Percentiles rank a stretch among this genome's conserved stretches.
Conservation (phyloP, 2,888 invertebrate species). For the Drosophila prostipennis region DNA sequence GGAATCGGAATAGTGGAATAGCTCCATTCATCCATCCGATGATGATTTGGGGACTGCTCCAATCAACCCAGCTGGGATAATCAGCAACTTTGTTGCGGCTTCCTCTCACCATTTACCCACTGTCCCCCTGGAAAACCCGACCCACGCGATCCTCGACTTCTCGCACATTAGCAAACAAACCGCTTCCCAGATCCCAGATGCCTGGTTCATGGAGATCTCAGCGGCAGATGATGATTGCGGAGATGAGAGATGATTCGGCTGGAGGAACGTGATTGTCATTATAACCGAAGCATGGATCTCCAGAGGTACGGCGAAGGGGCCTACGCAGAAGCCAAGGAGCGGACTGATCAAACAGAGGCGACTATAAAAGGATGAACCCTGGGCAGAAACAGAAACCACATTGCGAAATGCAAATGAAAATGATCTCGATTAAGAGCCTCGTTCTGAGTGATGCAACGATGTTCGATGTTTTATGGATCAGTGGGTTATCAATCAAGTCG, state of each 20-base stretch:
- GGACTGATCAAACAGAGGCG: conserved; percentile 50
- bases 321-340: conserved; percentile 51
- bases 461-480: conserved; percentile 49
- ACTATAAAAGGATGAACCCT: conserved; percentile 57
- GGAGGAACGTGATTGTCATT: conserved; percentile 62
- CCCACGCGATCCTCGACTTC: conserved; percentile 61
- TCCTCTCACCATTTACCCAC: conserved; percentile 13
- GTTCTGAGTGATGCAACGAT: background rate
- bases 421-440: conserved; percentile 25
- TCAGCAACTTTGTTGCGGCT: conserved; percentile 60
- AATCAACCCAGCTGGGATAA: conserved; percentile 60
- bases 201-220: conserved; percentile 37
- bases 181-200: conserved; percentile 44
- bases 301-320: conserved; percentile 23
- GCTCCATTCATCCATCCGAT: conserved; percentile 44
- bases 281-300: conserved; percentile 30
- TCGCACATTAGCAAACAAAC: conserved; percentile 66
- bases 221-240: conserved; percentile 63
- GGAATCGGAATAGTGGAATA: conserved; percentile 48
- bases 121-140: conserved; percentile 10
- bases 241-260: conserved; percentile 41
- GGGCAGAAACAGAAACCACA: background rate
- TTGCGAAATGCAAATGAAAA: conserved; percentile 11
- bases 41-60: conserved; percentile 42
- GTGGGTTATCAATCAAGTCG: conserved; percentile 30